phyloP scores from a whole-genome alignment of 2,888 invertebrate species.

The Cephonodes hylas region DNA sequence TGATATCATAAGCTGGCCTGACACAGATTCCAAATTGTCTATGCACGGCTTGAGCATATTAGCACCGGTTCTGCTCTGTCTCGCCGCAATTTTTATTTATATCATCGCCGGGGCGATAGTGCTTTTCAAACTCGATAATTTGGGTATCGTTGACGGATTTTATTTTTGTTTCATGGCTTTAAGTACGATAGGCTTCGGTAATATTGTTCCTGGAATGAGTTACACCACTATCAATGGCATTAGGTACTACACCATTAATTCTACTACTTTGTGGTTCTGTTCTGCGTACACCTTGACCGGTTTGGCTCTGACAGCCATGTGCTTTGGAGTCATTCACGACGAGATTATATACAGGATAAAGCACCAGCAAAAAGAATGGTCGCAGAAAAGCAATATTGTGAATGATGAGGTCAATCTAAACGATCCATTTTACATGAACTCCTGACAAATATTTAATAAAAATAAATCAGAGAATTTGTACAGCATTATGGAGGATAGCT shows the following conservation, averaged over 20 bases:
- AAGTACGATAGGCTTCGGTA: slow-evolving; percentile 95
- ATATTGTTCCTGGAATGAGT: slow-evolving; percentile 88
- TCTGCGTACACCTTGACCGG: slow-evolving; percentile 93
- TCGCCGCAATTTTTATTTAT: slow-evolving; percentile 95
- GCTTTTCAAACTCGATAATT: slow-evolving; percentile 93
- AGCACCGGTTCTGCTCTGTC: slow-evolving; percentile 93
- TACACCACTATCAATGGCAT: slow-evolving; percentile 76
- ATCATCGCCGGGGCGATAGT: slow-evolving; percentile 94
- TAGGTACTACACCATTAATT: slow-evolving; percentile 81
- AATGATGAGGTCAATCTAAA: slow-evolving; percentile 83
- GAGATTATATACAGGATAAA: slow-evolving; percentile 92
- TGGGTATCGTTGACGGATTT: slow-evolving; percentile 93
- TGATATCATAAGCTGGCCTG: slow-evolving; percentile 85
- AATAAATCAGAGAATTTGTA: slow-evolving; percentile 81
- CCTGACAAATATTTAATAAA: slow-evolving; percentile 86
- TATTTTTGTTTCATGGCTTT: slow-evolving; percentile 98
- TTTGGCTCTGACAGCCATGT: slow-evolving; percentile 94
- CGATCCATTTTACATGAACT: slow-evolving; percentile 85
- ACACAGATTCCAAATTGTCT: slow-evolving; percentile 86
- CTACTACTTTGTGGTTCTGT: slow-evolving; percentile 92
- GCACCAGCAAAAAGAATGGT: slow-evolving; percentile 84
- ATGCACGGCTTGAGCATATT: slow-evolving; percentile 91
- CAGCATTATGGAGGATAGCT: slow-evolving; percentile 78
- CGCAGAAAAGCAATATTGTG: slow-evolving; percentile 83
- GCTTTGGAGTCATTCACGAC: slow-evolving; percentile 93